Base-by-base conservation (phyloP, 2,888 invertebrate species). In the Pinctada fucata region DNA sequence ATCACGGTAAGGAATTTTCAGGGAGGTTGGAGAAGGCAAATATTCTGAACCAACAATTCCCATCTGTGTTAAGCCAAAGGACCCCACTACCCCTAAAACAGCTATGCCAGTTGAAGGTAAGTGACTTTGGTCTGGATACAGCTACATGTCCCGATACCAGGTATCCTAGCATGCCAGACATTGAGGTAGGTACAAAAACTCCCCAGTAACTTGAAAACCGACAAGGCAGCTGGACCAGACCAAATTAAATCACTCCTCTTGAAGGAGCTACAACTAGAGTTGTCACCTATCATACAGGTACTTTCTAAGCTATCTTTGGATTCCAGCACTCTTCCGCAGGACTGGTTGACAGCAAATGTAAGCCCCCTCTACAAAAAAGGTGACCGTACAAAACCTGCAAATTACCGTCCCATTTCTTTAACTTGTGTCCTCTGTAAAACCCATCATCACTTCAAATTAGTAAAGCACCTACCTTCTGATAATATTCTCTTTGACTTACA, bases 1-100 rank as follows among this genome's bases (percentile, higher is more conserved):
- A 66, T 6, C n/a, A 66, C 6, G 66, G 66, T 1, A 66, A 66
- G 66, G n/a, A 16, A 31, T 66, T 66, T 31, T 66, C 66, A 66
- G 66, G 31, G n/a, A 66, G 31, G 5, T 6, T 66, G 16, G 66
- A 66, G 13, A 66, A 66, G 16, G 1, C 16, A 6, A 66, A 66
- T 6, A 66, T 66, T 1, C 31, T 66, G 31, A 66, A 66, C 16
- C 13, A 16, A 8, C 66, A 66, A 16, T 66, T 13, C 31, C 1
- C 1, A 16, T 66, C 8, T 6, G 66, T 66, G 6, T 66, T 66
- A 8, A 66, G 66, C 1, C 66, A 5, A 16, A 16, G 16, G 31
- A 13, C 66, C 16, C 58, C 58, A 10, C 58, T 58, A 58, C 13
- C 58, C 58, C 58, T 58, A 1, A 58, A 58, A 58, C 58, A 58